Conservation (phyloP, 2,797 vertebrate species). For the Ptychadena robeensis region DNA sequence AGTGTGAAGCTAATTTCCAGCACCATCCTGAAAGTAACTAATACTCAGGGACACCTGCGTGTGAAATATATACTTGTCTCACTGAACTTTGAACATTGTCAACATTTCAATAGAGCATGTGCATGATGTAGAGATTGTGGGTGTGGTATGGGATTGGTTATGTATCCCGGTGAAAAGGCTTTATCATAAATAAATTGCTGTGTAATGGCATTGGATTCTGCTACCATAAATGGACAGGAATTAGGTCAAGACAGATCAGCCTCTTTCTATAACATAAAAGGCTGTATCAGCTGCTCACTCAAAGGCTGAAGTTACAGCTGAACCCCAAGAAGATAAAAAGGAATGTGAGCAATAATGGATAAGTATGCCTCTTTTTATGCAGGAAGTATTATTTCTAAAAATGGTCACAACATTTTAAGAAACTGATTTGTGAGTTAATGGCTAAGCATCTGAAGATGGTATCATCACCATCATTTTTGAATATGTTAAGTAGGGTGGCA, state of each 20-base stretch:
- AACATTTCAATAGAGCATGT: background rate
- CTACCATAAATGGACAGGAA: background rate
- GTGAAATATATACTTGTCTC: background rate
- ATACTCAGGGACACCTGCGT: background rate
- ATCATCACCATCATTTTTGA: too few relatives aligned
- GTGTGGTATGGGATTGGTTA: background rate
- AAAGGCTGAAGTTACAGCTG: too few relatives aligned
- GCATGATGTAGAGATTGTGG: background rate
- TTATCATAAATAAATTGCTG: background rate
- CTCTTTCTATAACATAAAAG: too few relatives aligned
- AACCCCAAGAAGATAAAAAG: too few relatives aligned
- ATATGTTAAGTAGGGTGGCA: too few relatives aligned
- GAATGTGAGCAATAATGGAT: too few relatives aligned
- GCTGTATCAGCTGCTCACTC: too few relatives aligned
- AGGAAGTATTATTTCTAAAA: too few relatives aligned
- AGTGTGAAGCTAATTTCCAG: conserved; percentile 1
- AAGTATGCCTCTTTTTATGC: too few relatives aligned
- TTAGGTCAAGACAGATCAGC: background rate
- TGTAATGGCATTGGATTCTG: background rate
- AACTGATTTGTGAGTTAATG: too few relatives aligned
- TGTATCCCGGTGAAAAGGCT: background rate
- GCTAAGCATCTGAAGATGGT: too few relatives aligned
- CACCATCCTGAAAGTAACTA: conserved; percentile 4
- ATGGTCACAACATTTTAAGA: too few relatives aligned
- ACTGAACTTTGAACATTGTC: background rate